Base-by-base conservation (phyloP, 2,888 invertebrate species). In the Silvanus unidentatus region DNA sequence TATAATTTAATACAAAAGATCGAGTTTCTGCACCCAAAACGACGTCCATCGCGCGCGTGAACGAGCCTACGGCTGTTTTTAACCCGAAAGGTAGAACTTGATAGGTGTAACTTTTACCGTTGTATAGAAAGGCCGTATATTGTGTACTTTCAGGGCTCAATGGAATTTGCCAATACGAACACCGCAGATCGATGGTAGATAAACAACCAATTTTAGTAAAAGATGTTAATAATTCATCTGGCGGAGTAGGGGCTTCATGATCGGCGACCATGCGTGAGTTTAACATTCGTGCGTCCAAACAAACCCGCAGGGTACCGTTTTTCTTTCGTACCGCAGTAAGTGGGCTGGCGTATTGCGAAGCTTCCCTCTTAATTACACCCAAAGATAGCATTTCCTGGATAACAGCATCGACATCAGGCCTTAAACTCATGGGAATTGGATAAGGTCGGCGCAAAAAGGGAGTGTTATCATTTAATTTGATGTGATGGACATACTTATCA, bases 341-440 rank as follows among this genome's bases (percentile, higher is more conserved):
- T 1, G 52, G 53, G 28, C 43, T 50, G 3, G 47, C 43, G 48
- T 54, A 65, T 1, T 58, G 52, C 11, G 62, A 63, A 2, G 44
- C 39, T 2, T 58, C 57, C 35, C 60, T 28, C 44, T 58, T 54
- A n/a, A 66, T 64, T 0, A 68, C 55, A 1, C 59, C 64, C n/a
- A 41, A 11, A 1, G 49, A 34, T 2, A 65, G 16, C 59, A 65
- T 60, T 38, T 53, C 49, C 4, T 51, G 15, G 11, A 65, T 49
- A 43, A 57, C 55, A 1, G 43, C 34, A 27, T 57, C 57, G 4
- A 66, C 59, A 1, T 41, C 49, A 9, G 43, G 22, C 10, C 63
- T 42, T 4, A 57, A 43, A 4, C 55, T 44, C 16, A 58, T 48
- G 1, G 62, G 58, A n/a, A 64, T 49, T 1, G 66, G 55, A 47